Evolutionary conservation across 2,888 invertebrate species (phyloP).

Genomic region (Microchrysa polita): DNA sequence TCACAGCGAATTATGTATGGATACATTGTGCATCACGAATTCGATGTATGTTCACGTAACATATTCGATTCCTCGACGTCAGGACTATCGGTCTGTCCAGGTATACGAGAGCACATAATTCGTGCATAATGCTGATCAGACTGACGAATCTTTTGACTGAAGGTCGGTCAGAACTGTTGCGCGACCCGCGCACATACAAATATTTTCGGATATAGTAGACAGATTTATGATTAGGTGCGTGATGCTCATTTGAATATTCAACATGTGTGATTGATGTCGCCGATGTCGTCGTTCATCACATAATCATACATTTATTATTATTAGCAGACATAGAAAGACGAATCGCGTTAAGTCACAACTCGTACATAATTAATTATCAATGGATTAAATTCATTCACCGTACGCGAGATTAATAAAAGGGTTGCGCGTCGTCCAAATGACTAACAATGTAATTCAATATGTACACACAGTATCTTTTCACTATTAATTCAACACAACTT

Average conservation of each 20-base stretch:
- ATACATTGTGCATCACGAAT: neutral
- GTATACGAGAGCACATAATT: neutral
- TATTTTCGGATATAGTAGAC: neutral
- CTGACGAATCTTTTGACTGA: neutral
- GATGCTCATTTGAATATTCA: conserved; percentile 26
- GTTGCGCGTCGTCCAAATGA: conserved; percentile 22
- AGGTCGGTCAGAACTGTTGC: neutral
- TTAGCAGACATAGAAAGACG: too few relatives aligned
- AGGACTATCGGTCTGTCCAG: neutral
- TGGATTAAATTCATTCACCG: conserved; percentile 33
- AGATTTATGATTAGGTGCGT: conserved; percentile 29
- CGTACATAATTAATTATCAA: conserved; percentile 24
- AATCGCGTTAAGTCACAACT: neutral
- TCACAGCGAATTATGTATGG: too few relatives aligned
- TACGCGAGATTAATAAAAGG: neutral
- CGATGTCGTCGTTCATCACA: conserved; percentile 29
- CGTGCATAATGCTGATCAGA: neutral
- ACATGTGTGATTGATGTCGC: conserved; percentile 32
- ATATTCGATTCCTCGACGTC: neutral
- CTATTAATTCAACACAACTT: neutral
- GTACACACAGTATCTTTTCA: conserved; percentile 21
- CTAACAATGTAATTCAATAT: conserved; percentile 19
- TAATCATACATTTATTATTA: too few relatives aligned
- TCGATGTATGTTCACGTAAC: neutral
- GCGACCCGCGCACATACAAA: too few relatives aligned